Evolutionary conservation across 1,140 invertebrate genomes (phyloP).

Genomic region (Contarinia nasturtii): DNA sequence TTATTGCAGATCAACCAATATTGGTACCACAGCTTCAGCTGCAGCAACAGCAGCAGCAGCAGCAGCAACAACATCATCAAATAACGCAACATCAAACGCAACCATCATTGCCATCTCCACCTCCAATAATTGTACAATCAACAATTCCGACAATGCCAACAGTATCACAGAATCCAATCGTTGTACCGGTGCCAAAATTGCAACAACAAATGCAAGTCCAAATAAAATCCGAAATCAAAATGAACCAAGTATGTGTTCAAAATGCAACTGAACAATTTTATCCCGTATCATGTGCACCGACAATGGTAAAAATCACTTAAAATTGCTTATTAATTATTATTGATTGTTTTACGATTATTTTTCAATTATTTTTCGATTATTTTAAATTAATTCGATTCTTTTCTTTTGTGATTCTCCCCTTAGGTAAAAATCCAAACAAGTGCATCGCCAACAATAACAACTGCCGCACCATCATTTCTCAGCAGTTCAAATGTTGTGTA

Average conservation of each 20-base stretch:
- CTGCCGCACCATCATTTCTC: not conserved
- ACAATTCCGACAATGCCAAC: constrained; percentile 9
- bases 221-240: not conserved
- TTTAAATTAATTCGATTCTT: too few relatives aligned
- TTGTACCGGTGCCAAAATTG: constrained; percentile 8
- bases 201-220: not conserved
- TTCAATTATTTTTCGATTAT: too few relatives aligned
- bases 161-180: constrained; percentile 10
- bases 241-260: too few relatives aligned
- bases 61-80: constrained; percentile 4
- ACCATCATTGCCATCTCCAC: constrained; percentile 5
- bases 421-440: too few relatives aligned
- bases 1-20: not conserved
- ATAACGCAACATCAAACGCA: constrained; percentile 4
- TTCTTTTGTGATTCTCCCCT: too few relatives aligned
- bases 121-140: constrained; percentile 6
- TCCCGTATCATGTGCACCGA: too few relatives aligned
- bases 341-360: too few relatives aligned
- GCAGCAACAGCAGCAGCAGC: constrained; percentile 6
- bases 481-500: not conserved
- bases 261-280: too few relatives aligned
- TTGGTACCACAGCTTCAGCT: not conserved
- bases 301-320: too few relatives aligned
- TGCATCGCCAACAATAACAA: too few relatives aligned
- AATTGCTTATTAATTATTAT: too few relatives aligned